Base-by-base conservation (phyloP, 23 tunicate genomes). In the Styela plicata region DNA sequence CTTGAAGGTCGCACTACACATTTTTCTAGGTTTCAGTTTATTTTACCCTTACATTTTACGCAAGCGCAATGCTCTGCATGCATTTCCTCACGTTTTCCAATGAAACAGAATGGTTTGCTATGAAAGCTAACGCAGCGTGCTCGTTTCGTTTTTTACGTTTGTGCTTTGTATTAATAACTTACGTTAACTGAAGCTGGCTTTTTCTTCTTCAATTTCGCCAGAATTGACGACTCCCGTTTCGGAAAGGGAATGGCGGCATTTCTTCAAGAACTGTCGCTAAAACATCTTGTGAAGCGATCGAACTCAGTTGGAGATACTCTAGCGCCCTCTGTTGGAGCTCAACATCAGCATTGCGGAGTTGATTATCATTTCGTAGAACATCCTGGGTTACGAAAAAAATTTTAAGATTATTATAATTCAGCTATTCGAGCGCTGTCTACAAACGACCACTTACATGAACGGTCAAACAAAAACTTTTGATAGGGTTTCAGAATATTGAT, bases 281-380 rank as follows among this genome's bases (percentile, higher is more conserved):
- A 30, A 95, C 95, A 74, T 95, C 99, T 33, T 82, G 92, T 33
- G 98, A 93, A 24, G 98, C 90, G 37, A 89, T 89, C 30, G 88
- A 78, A 74, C 91, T 90, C 30, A 95, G 66, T 80, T 95, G 90
- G 70, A 87, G 84, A 64, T 95, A 95, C 63, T 95, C 99, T 32
- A 95, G 82, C 78, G 99, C 96, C 66, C 99, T 68, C 81, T 95
- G 99, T 79, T 95, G 99, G 63, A 95, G 90, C 89, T 95, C 99
- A 16, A 95, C 95, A 57, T 95, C 99, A 53, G 99, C 95, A 30
- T 95, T 95, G n/a, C 91, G 86, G 3, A 89, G 86, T 69, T 89
- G 96, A 80, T 89, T 90, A 89, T 95, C 74, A 81, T 90, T 89
- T 34, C 79, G 84, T 23, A 95, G 92, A 75, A 95, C 99, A 84